Evolutionary conservation across 2,888 invertebrate species (phyloP), one percentile per base, ranked within the genome.

Genomic region (Agrilus cyanescens): DNA sequence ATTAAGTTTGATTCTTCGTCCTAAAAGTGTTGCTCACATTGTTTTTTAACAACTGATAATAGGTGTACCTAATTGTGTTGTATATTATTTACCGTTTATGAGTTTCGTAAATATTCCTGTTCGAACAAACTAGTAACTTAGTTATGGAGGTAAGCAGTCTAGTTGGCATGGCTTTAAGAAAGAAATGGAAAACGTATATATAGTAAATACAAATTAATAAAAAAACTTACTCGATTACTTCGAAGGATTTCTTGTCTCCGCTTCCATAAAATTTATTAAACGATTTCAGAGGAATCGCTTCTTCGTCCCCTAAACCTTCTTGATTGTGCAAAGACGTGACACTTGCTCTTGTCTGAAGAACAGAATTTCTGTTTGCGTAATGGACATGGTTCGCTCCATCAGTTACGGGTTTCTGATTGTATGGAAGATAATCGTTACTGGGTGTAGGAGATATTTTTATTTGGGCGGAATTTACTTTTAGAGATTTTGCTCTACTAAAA

Each of bases 221-320:
- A 12, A 13, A 25, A 12, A 80, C 82, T 82, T 71, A 82, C 82
- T 82, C 81, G 57, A 81, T 69, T 44, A 82, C 75, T 69, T 80
- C 80, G 57, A 80, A 80, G 55, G 77, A 74, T 59, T 73, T 76
- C 60, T 74, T 77, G 50, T 80, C 78, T 8, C 75, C 69, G 56
- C 78, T 78, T 25, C 77, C 78, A 50, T 82, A 78, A 55, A 82
- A 75, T 46, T 73, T 71, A 38, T 52, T 61, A 33, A 86, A 70
- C 41, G 85, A 80, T 57, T 82, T 72, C 55, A 89, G 68, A 38
- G 88, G 89, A 62, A 90, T 88, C 56, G 78, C 84, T 59, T 87
- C 86, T 52, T 74, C 73, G 43, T 74, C 76, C 48, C 70, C 57
- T 20, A 63, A 54, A 29, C 57, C 56, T 43, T 63, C 63, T 40